Conservation (phyloP, 2,888 invertebrate species). For the Chalcosyrphus nemorum region DNA sequence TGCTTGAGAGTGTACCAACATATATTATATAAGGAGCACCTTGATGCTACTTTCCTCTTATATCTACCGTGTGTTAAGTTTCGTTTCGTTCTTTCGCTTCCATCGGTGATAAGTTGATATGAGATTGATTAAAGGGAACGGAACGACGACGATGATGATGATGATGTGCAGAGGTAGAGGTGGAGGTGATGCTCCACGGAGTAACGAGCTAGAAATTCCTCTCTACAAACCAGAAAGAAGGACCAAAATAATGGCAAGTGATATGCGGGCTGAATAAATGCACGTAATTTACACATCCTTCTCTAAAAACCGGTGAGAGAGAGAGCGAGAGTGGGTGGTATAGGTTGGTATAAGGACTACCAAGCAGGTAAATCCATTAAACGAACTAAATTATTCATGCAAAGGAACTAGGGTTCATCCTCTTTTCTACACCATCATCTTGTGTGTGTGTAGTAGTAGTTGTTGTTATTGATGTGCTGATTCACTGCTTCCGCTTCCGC, state of each 20-base stretch:
- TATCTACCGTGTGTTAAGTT: no score
- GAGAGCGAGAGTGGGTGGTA: no score
- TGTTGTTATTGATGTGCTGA: constrained; percentile 10
- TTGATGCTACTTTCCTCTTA: neutral
- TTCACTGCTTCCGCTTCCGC: neutral
- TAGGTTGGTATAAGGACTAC: constrained; percentile 54
- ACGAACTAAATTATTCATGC: constrained; percentile 55
- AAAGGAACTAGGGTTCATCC: constrained; percentile 34
- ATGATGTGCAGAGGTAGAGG: neutral
- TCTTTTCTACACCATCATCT: constrained; percentile 41
- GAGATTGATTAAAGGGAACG: constrained; percentile 38
- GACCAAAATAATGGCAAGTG: constrained; percentile 33
- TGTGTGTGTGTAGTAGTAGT: constrained; percentile 4
- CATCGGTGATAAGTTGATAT: constrained; percentile 36
- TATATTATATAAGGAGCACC: neutral
- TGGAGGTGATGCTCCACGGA: neutral
- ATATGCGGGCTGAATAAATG: constrained; percentile 60
- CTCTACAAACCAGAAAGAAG: neutral
- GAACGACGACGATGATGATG: constrained; percentile 10
- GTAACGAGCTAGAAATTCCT: neutral
- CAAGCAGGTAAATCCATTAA: constrained; percentile 62
- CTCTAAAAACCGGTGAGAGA: constrained; percentile 27
- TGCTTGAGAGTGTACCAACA: neutral
- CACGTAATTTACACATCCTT: constrained; percentile 57
- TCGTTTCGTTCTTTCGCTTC: constrained; percentile 3